Conservation (phyloP, 2,888 invertebrate species). For the Spisula solida region DNA sequence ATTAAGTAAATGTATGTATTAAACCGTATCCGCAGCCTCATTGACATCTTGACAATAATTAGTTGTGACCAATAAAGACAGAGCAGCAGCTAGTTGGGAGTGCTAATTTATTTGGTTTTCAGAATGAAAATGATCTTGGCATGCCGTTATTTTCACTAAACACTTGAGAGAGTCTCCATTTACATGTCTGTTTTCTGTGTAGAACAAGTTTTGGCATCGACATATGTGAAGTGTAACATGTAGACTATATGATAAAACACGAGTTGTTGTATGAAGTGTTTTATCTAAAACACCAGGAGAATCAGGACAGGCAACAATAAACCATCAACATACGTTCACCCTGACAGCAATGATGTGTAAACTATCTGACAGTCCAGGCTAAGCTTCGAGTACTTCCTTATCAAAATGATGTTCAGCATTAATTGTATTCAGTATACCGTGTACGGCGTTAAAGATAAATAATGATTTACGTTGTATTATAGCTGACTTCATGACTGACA, state of each 20-base stretch:
- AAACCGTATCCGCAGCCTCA: background rate
- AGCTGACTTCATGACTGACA: slow-evolving; percentile 11
- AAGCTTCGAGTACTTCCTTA: slow-evolving; percentile 27
- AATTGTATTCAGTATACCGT: slow-evolving; percentile 35
- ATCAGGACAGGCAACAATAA: slow-evolving; percentile 48
- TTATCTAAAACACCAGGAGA: slow-evolving; percentile 51
- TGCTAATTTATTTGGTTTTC: slow-evolving; percentile 21
- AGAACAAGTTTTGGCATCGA: slow-evolving; percentile 58
- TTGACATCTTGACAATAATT: slow-evolving; percentile 12
- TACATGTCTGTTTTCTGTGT: slow-evolving; percentile 54
- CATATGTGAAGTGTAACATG: slow-evolving; percentile 64
- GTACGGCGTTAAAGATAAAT: slow-evolving; percentile 22
- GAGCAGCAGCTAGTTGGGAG: slow-evolving; percentile 6
- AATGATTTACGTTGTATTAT: slow-evolving; percentile 11
- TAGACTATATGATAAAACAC: slow-evolving; percentile 57
- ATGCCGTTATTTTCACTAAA: slow-evolving; percentile 56
- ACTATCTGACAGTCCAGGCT: slow-evolving; percentile 51
- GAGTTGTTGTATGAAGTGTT: slow-evolving; percentile 52
- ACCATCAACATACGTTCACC: slow-evolving; percentile 48
- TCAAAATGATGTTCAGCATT: slow-evolving; percentile 35
- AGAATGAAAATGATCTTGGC: slow-evolving; percentile 45
- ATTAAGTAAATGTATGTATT: too few relatives aligned
- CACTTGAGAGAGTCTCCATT: slow-evolving; percentile 59
- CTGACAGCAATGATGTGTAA: slow-evolving; percentile 61
- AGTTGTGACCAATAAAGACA: background rate